Evolutionary conservation across 2,888 invertebrate genomes (phyloP), one percentile per base, ranked within the genome.

Genomic region (Nemotelus nigrinus): DNA sequence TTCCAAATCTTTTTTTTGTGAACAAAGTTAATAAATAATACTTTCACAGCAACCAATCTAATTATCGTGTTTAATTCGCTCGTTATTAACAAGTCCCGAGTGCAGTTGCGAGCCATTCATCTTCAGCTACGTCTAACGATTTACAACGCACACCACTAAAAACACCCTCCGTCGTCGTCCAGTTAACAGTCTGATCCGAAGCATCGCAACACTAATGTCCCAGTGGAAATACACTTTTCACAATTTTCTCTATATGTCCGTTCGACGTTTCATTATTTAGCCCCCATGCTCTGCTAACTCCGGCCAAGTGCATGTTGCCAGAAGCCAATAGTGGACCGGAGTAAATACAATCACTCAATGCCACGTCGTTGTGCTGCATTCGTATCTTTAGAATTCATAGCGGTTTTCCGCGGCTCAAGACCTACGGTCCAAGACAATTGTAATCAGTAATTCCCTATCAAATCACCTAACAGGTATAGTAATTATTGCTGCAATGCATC

Each of bases 361-460:
- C 65, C 47, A 10, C 5, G 44, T 8, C n/a, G 65, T 47, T 47
- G 45, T 47, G 43, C 53, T 55, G 43, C 39, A 6, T 53, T 39
- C 55, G 48, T 47, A 60, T 41, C 60, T 74, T 47, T 41, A 63
- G 43, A 44, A 74, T 48, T 2, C 63, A 48, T 74, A 74, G 74
- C 74, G 74, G 74, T 74, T 72, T 47, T 47, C 48, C 41, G 25
- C 70, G 53, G 55, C 43, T 53, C 10, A n/a, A 70, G 70, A 43
- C 55, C 3, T 10, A 39, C 53, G 70, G 6, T 48, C 50, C 47
- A 74, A 74, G 63, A 74, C 74, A 74, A 74, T 74, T 74, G 74
- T 74, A 63, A 74, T 74, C 74, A 74, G 74, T 60, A 60, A 74
- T 74, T 60, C 48, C 48, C 74, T 74, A 74, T 74, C 74, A 60